Evolutionary conservation across 2,113 vertebrate genomes (phyloP).

Genomic region (Fregata magnificens): DNA sequence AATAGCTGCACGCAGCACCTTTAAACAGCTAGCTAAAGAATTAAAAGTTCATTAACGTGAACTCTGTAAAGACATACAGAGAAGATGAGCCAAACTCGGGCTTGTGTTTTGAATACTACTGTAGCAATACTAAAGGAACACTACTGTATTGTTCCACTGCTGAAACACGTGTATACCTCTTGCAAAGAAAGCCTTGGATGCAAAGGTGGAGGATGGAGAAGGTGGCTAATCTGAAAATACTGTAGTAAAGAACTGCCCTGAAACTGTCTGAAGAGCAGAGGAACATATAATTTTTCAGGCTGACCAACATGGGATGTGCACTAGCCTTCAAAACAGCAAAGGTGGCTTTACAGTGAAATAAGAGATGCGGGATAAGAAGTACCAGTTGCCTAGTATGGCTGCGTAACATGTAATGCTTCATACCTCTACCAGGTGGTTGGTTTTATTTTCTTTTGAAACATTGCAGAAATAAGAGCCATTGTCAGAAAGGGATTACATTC

Average conservation of each 20-base stretch:
- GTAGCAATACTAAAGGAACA: background rate
- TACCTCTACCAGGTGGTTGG: background rate
- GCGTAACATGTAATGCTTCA: fast-evolving
- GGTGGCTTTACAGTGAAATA: background rate
- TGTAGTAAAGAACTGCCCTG: background rate
- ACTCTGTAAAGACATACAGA: background rate
- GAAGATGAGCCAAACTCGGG: background rate
- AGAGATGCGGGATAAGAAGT: background rate
- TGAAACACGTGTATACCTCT: background rate
- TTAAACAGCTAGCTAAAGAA: background rate
- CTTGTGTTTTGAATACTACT: background rate
- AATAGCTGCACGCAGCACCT: background rate
- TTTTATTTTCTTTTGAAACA: background rate
- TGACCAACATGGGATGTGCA: background rate
- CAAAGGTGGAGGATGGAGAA: background rate
- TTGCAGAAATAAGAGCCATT: background rate
- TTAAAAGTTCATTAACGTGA: background rate
- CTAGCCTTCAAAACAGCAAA: background rate
- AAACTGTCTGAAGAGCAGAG: background rate
- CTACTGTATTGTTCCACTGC: background rate
- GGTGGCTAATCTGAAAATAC: background rate
- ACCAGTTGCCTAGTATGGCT: too few relatives aligned
- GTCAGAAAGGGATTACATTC: background rate
- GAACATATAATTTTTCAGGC: background rate
- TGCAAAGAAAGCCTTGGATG: background rate